Evolutionary conservation across 2,888 invertebrate species (phyloP).

Genomic region (Stenotaenia linearis): DNA sequence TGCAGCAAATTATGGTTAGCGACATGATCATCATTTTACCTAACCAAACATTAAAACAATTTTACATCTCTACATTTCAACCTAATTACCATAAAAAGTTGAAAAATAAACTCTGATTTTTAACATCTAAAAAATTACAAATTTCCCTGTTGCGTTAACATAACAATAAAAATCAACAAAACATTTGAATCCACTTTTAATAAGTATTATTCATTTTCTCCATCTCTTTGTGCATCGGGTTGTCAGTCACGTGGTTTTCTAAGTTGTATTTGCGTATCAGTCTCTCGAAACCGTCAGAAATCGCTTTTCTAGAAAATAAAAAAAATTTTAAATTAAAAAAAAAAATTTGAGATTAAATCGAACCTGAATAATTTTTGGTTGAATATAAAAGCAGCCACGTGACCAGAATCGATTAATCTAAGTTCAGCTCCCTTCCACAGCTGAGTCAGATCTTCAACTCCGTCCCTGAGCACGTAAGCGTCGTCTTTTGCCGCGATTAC

Average conservation of each 20-base stretch:
- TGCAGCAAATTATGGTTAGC: not conserved
- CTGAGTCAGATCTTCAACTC: conserved; percentile 72
- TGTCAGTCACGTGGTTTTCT: too few species aligned
- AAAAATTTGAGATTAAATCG: too few species aligned
- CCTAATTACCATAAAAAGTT: not conserved
- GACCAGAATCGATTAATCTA: conserved; percentile 79
- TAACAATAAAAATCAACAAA: not conserved
- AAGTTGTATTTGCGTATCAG: conserved; percentile 37
- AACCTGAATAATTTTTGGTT: conserved; percentile 84
- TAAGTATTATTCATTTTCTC: not conserved
- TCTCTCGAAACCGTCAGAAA: conserved; percentile 38
- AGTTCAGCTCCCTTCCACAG: conserved; percentile 92
- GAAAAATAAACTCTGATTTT: not conserved
- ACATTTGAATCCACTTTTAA: not conserved
- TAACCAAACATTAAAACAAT: not conserved
- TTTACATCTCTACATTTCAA: not conserved
- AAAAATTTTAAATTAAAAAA: not conserved
- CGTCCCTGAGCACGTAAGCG: conserved; percentile 74
- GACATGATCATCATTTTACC: too few species aligned
- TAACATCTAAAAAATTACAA: not conserved
- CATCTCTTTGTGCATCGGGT: not conserved
- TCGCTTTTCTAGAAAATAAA: conserved; percentile 38
- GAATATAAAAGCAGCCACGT: conserved; percentile 80
- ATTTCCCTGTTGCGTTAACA: too few species aligned
- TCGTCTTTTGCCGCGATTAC: conserved; percentile 78